These are phyloP conservation scores for Amazona guildingii DNA, from an alignment of 2,113 vertebrate genomes.

Conservation along the genomic window DNA sequence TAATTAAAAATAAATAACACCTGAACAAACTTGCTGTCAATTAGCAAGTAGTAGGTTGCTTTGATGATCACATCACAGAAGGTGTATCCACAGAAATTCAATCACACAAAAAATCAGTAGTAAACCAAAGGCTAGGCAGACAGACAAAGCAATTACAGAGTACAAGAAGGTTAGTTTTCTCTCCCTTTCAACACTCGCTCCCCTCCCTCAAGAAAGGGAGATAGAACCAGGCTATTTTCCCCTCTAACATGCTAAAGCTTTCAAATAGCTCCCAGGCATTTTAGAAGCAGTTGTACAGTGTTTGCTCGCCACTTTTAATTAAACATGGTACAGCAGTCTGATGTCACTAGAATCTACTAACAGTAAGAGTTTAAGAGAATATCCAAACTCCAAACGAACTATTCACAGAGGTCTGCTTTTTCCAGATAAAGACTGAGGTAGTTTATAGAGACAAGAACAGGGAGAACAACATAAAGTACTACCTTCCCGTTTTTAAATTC, in stretches of 20 bases:
- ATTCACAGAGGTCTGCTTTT: background rate
- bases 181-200: background rate
- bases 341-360: background rate
- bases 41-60: conserved; percentile 68
- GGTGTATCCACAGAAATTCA: conserved; percentile 65
- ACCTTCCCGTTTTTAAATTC: background rate
- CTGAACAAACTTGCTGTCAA: conserved; percentile 62
- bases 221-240: conserved; percentile 35
- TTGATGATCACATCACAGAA: conserved; percentile 68
- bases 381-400: background rate
- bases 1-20: conserved; percentile 70
- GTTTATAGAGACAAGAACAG: background rate
- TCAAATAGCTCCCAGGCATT: conserved; percentile 44
- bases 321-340: conserved; percentile 41
- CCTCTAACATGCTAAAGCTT: conserved; percentile 54
- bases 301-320: conserved; percentile 62
- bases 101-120: conserved; percentile 49
- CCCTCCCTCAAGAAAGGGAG: conserved; percentile 1
- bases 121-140: background rate
- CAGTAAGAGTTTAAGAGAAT: background rate
- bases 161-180: background rate
- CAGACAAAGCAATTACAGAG: background rate
- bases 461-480: background rate
- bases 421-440: background rate
- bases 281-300: conserved; percentile 30